These are phyloP conservation scores for Phoeniculus purpureus DNA, from an alignment of 2,797 vertebrate genomes.

Conservation along the genomic window DNA sequence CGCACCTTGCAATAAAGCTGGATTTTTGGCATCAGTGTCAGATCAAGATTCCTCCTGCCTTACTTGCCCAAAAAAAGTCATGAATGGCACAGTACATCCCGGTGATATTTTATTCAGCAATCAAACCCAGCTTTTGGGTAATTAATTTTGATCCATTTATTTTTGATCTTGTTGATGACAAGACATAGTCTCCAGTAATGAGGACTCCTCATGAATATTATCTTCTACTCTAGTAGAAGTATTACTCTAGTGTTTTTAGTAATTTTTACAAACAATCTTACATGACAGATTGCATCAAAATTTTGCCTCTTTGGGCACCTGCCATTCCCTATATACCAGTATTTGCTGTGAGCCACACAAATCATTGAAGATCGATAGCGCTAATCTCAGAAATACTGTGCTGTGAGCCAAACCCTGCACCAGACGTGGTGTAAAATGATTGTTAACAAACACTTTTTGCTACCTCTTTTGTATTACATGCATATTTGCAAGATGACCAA, in stretches of 20 bases:
- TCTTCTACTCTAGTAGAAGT: background rate
- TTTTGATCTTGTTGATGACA: background rate
- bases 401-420: background rate
- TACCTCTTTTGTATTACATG: background rate
- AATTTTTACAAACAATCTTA: background rate
- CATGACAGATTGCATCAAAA: background rate
- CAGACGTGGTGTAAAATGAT: background rate
- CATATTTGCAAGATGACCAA: background rate
- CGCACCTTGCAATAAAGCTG: background rate
- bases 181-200: background rate
- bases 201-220: background rate
- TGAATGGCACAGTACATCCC: background rate
- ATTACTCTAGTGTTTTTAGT: background rate
- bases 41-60: background rate
- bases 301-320: background rate
- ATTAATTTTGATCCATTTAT: background rate
- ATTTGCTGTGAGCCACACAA: background rate
- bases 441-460: background rate
- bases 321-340: background rate
- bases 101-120: background rate
- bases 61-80: background rate
- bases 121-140: background rate
- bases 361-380: background rate
- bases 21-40: background rate
- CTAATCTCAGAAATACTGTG: background rate